A percentile compares a stretch with the other conserved stretches of the same genome.
Conservation (phyloP, 2,888 invertebrate species). For the Dermolepida albohirtum region DNA sequence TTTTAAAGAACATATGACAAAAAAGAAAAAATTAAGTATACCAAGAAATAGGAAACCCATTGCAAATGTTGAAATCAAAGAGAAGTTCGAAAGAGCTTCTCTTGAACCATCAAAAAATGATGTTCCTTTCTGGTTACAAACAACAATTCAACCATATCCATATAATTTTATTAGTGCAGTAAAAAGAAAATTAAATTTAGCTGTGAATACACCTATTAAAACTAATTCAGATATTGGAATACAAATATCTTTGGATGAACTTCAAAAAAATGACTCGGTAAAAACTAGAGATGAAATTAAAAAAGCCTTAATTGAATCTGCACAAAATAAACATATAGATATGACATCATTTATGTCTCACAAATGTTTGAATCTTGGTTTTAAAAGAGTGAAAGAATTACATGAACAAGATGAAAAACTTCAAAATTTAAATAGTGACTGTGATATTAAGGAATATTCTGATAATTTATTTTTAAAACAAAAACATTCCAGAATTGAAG, state of each 20-base stretch:
- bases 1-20: conserved; percentile 26
- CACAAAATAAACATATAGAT: neutral
- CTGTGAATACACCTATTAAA: conserved; percentile 51
- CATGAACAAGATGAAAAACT: conserved; percentile 47
- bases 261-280: conserved; percentile 4
- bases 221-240: conserved; percentile 51
- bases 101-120: conserved; percentile 17
- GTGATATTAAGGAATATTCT: conserved; percentile 39
- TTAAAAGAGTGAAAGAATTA: conserved; percentile 54
- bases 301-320: conserved; percentile 31
- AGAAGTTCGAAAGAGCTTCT: neutral
- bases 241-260: conserved; percentile 36
- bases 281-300: conserved; percentile 39
- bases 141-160: conserved; percentile 67
- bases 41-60: conserved; percentile 21
- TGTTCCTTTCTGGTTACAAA: conserved; percentile 61
- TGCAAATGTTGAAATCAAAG: conserved; percentile 10
- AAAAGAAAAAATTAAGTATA: conserved; percentile 40
- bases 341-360: conserved; percentile 55
- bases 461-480: conserved; percentile 7
- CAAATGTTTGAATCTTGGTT: conserved; percentile 56
- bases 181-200: conserved; percentile 67
- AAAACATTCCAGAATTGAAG: conserved; percentile 32
- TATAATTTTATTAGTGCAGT: conserved; percentile 73
- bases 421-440: conserved; percentile 34